Evolutionary conservation across 2,797 vertebrate species (phyloP), one percentile per base, ranked within the genome.

Genomic region (Pyrrhura leucotis): DNA sequence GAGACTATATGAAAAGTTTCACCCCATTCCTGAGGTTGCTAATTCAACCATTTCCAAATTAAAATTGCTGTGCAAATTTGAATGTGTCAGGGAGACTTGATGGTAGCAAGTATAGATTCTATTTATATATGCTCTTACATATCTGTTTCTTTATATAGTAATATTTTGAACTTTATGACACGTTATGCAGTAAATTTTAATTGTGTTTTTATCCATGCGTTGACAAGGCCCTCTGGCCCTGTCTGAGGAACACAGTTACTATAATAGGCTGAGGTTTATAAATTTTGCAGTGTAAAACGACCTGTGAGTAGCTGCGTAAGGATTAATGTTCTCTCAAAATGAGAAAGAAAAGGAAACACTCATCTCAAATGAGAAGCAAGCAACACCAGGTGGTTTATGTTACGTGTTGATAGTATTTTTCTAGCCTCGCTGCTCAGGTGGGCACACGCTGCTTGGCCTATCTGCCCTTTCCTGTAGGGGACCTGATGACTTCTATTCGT

Each of bases 361-460:
- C 8, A 0, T 29, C 13, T 84, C 71, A 85, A 91, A 91, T 77
- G 53, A 84, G 56, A 90, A 7, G 29, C 33, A 69, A 82, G 66
- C 19, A 72, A 47, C 50, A 78, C 45, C 80, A 76, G 45, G 72
- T 83, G 85, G n/a, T 93, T 68, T 69, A 44, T 47, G 39, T 78
- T 93, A 53, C 26, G 35, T 62, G 54, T 51, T 86, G 76, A 56
- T 89, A 74, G 48, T 59, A 75, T 89, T 94, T 93, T 91, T 66
- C 53, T 92, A 80, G 56, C 48, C 51, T 93, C 50, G 61, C 62
- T 25, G 6, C 48, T 47, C 76, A 54, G 89, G 45, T 51, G 39
- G 62, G 11, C 8, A 9, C 82, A 44, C 76, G 72, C 21, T 90
- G 71, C 87, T 61, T 25, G 39, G 33, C 84, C 40, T 45, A 51